Percentiles rank a stretch among this genome's conserved stretches.
phyloP scores from a whole-genome alignment of 2,888 invertebrate species.

The Metallyticus violacea region DNA sequence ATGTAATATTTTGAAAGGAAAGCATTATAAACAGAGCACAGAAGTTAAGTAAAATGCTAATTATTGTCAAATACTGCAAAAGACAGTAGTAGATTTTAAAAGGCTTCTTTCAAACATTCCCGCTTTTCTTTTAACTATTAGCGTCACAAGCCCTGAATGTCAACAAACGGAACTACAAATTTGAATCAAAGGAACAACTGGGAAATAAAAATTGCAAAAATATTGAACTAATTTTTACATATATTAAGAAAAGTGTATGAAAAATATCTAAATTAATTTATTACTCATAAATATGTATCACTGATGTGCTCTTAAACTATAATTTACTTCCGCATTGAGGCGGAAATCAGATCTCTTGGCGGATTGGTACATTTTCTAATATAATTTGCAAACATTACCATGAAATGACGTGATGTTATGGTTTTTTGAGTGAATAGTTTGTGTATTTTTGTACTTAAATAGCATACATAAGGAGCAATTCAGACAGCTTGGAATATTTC shows the following conservation, averaged over 20 bases:
- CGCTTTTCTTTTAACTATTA: not conserved
- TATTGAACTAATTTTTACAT: not conserved
- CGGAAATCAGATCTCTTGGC: not conserved
- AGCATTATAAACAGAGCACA: too few relatives aligned
- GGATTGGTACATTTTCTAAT: conserved; percentile 1
- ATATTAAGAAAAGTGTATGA: not conserved
- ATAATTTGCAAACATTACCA: not conserved
- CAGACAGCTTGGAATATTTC: not conserved
- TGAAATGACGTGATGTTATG: conserved; percentile 16
- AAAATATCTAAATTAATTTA: not conserved
- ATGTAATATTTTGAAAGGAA: too few relatives aligned
- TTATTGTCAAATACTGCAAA: too few relatives aligned
- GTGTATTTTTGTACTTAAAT: not conserved
- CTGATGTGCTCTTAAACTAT: not conserved
- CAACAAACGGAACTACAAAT: not conserved
- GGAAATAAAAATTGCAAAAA: not conserved
- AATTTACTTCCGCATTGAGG: not conserved
- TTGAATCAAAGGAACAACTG: not conserved
- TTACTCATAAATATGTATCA: not conserved
- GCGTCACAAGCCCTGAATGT: not conserved
- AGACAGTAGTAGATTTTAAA: too few relatives aligned
- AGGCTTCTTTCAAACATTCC: not conserved
- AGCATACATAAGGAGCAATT: not conserved
- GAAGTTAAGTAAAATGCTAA: too few relatives aligned
- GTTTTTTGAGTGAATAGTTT: not conserved